These are phyloP conservation scores for Bimastos eiseni DNA, from an alignment of 2,888 invertebrate species.

Conservation along the genomic window DNA sequence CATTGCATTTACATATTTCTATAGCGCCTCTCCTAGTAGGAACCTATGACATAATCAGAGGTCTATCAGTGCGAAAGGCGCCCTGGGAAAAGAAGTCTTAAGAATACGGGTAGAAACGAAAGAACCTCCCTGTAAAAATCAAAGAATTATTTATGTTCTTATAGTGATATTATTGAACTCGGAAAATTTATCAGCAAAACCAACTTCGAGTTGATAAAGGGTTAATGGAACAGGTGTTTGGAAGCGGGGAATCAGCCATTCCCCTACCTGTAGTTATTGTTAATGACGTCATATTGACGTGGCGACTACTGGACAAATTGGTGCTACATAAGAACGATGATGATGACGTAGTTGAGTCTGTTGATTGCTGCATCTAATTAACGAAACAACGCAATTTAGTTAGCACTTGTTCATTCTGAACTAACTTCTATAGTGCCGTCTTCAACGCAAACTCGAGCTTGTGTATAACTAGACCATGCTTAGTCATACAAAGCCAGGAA, in stretches of 20 bases:
- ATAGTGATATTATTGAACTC: background rate
- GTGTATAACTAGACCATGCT: background rate
- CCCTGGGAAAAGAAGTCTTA: no score
- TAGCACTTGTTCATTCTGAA: background rate
- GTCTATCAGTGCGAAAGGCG: no score
- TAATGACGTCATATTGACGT: background rate
- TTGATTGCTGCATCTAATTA: constrained; percentile 5
- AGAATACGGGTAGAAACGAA: no score
- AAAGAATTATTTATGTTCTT: background rate
- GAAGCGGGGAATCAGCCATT: background rate
- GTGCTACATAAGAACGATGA: constrained; percentile 8
- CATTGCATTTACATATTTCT: no score
- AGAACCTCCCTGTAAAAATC: no score
- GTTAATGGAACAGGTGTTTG: background rate
- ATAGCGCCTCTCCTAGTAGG: no score
- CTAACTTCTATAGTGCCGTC: background rate
- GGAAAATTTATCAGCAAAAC: background rate
- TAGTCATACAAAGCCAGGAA: background rate
- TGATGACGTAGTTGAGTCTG: background rate
- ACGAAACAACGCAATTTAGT: background rate
- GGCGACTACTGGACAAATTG: background rate
- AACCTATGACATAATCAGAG: no score
- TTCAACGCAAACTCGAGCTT: background rate
- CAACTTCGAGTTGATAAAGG: background rate
- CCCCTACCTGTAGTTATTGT: constrained; percentile 23